Percentiles rank a stretch among this genome's conserved stretches.
Evolutionary conservation across 2,888 invertebrate genomes (phyloP).

Genomic region (Unio delphinus): DNA sequence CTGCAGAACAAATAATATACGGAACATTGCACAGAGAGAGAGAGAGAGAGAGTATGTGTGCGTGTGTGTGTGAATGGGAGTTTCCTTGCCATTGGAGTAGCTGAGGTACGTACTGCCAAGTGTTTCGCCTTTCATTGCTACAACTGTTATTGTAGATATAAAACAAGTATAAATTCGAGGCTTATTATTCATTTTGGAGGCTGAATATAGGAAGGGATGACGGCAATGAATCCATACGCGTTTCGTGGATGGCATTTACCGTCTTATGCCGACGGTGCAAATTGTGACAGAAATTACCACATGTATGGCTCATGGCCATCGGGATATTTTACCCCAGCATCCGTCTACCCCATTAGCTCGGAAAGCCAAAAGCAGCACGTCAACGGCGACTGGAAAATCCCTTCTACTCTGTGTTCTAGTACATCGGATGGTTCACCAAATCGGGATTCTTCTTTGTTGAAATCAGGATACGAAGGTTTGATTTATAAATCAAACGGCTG

Average conservation of each 20-base stretch:
- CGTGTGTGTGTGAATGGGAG: too few relatives aligned
- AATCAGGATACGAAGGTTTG: conserved; percentile 55
- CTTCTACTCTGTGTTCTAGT: conserved; percentile 46
- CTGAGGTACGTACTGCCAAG: too few relatives aligned
- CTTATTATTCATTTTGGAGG: too few relatives aligned
- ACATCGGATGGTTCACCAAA: conserved; percentile 44
- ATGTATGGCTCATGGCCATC: conserved; percentile 63
- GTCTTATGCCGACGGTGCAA: conserved; percentile 56
- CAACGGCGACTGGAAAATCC: conserved; percentile 60
- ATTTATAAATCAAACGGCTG: conserved; percentile 51
- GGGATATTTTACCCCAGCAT: conserved; percentile 56
- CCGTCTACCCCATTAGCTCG: conserved; percentile 56
- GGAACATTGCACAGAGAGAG: too few relatives aligned
- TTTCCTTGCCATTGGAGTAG: too few relatives aligned
- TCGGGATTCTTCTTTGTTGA: conserved; percentile 38
- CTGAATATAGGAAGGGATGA: conserved; percentile 21
- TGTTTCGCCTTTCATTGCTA: too few relatives aligned
- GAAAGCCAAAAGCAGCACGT: conserved; percentile 55
- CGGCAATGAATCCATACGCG: conserved; percentile 61
- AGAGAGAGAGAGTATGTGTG: too few relatives aligned
- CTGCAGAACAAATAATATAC: too few relatives aligned
- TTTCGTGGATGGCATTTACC: conserved; percentile 64
- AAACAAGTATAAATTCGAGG: too few relatives aligned
- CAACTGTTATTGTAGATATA: too few relatives aligned
- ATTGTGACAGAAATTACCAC: conserved; percentile 60